Evolutionary conservation across 2,797 vertebrate species (phyloP).

Genomic region (Threskiornis aethiopicus): DNA sequence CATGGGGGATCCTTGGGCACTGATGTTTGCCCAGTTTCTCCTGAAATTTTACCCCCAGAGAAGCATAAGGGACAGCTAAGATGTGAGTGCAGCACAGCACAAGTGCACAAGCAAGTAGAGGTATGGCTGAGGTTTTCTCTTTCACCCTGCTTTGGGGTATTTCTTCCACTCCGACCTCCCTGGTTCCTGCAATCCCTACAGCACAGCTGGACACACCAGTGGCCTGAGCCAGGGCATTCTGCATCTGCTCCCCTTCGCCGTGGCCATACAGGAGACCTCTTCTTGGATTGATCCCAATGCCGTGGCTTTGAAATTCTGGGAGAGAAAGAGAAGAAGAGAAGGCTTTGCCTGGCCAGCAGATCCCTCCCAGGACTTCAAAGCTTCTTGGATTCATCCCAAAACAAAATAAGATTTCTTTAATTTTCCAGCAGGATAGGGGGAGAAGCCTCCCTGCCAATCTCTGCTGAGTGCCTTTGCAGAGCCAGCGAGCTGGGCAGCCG

Average conservation of each 20-base stretch:
- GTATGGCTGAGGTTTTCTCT: not conserved
- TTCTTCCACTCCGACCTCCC: not conserved
- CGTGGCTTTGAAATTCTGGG: not conserved
- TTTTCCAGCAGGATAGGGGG: constrained; percentile 6
- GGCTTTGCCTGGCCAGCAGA: constrained; percentile 13
- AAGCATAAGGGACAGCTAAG: not conserved
- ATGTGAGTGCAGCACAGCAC: fast-evolving
- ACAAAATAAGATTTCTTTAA: constrained; percentile 19
- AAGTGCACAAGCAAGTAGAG: not conserved
- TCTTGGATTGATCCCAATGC: not conserved
- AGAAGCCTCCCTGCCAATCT: not conserved
- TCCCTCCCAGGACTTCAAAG: constrained; percentile 38
- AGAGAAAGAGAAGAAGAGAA: not conserved
- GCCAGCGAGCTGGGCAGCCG: not conserved
- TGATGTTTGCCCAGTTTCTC: not conserved
- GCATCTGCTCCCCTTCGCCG: fast-evolving
- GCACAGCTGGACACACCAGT: not conserved
- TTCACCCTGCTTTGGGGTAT: fast-evolving
- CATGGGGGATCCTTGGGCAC: fast-evolving
- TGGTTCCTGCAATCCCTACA: not conserved
- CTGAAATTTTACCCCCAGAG: not conserved
- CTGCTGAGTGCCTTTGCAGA: not conserved
- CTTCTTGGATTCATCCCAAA: constrained; percentile 32
- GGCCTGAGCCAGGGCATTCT: not conserved
- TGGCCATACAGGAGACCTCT: not conserved